Evolutionary conservation across 1,140 invertebrate species (phyloP).

Genomic region (Brachionus rotundiformis): DNA sequence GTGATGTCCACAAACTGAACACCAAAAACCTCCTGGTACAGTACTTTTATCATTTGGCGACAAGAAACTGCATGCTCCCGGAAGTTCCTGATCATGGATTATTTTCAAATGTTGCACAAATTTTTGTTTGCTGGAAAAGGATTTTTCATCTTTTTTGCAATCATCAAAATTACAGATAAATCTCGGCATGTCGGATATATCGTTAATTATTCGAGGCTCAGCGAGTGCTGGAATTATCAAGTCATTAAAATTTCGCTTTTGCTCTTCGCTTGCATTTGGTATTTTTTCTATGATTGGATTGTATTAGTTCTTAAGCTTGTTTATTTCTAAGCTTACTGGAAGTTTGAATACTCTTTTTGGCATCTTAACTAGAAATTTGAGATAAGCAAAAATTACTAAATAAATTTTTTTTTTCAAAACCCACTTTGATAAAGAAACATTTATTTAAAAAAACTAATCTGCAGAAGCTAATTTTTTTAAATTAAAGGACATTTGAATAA

Average conservation of each 20-base stretch:
- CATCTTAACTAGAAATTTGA: background rate
- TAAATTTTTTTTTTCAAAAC: too few species aligned
- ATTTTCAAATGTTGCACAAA: background rate
- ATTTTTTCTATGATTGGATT: background rate
- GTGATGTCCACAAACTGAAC: background rate
- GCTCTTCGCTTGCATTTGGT: background rate
- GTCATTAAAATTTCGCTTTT: background rate
- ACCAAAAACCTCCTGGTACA: background rate
- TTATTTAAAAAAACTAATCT: too few species aligned
- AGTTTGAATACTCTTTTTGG: background rate
- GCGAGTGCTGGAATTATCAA: background rate
- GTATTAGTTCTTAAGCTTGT: background rate
- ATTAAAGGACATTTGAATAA: too few species aligned
- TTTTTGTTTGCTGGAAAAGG: background rate
- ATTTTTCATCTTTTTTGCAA: background rate
- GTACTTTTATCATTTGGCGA: constrained; percentile 4
- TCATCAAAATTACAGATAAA: background rate
- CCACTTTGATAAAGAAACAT: too few species aligned
- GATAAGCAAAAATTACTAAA: too few species aligned
- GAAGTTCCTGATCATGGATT: background rate
- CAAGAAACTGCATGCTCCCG: background rate
- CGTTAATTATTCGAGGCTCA: background rate
- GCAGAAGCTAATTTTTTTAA: too few species aligned
- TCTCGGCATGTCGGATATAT: background rate
- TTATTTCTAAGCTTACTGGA: background rate